Evolutionary conservation across 2,888 invertebrate species (phyloP).

Genomic region (Stenurella melanura): DNA sequence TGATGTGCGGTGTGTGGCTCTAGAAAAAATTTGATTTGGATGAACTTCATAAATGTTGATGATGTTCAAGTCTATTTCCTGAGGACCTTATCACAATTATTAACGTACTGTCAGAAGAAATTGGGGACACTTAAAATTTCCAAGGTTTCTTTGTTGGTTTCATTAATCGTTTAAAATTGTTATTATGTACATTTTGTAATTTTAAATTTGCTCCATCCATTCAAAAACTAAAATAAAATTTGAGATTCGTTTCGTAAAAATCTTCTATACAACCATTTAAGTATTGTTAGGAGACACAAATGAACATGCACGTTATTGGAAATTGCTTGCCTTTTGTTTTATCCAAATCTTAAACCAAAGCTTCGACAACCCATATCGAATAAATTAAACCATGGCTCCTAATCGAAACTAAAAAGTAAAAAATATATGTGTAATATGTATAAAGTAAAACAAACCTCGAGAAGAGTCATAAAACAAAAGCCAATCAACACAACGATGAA

Average conservation of each 20-base stretch:
- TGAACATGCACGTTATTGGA: constrained; percentile 63
- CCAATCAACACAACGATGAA: constrained; percentile 62
- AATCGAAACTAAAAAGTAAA: constrained; percentile 43
- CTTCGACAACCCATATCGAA: constrained; percentile 44
- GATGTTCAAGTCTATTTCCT: constrained; percentile 71
- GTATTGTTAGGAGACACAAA: constrained; percentile 60
- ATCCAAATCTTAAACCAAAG: constrained; percentile 54
- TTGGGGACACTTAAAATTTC: constrained; percentile 44
- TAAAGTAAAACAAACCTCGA: constrained; percentile 46
- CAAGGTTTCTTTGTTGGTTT: constrained; percentile 42
- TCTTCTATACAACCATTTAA: constrained; percentile 62
- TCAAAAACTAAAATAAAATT: constrained; percentile 60
- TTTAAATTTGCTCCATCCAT: constrained; percentile 46
- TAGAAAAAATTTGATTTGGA: constrained; percentile 67
- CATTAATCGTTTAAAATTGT: constrained; percentile 45
- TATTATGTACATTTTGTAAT: constrained; percentile 56
- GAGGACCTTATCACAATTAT: constrained; percentile 74
- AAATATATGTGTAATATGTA: constrained; percentile 50
- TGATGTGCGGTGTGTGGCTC: constrained; percentile 49
- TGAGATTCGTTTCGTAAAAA: constrained; percentile 66
- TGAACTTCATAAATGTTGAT: constrained; percentile 60
- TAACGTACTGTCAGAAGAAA: constrained; percentile 60
- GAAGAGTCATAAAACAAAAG: constrained; percentile 64
- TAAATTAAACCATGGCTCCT: constrained; percentile 48
- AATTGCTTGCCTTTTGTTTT: constrained; percentile 65